Conservation (phyloP, 2,888 invertebrate species). For the Standfussiana lucernea region DNA sequence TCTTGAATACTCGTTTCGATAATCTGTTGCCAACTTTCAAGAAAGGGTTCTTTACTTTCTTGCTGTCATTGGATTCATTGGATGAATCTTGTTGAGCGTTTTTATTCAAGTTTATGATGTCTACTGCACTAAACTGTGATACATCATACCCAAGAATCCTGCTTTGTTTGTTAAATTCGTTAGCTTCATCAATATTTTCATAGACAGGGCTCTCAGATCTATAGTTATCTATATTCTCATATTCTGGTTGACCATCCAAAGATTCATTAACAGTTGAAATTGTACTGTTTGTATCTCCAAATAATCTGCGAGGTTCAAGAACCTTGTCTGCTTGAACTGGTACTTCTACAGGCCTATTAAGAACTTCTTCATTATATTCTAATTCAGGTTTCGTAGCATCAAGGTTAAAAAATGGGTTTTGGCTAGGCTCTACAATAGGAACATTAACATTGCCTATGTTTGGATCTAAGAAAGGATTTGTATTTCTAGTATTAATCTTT, state of each 20-base stretch:
- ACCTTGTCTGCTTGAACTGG: slow-evolving; percentile 64
- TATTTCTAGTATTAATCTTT: slow-evolving; percentile 78
- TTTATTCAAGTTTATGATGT: slow-evolving; percentile 87
- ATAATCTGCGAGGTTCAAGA: slow-evolving; percentile 83
- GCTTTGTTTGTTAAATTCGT: slow-evolving; percentile 86
- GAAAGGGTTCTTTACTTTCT: slow-evolving; percentile 81
- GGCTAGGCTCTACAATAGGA: slow-evolving; percentile 48
- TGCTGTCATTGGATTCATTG: slow-evolving; percentile 83
- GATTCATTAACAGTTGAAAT: slow-evolving; percentile 87
- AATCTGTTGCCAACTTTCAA: slow-evolving; percentile 85
- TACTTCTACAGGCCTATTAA: slow-evolving; percentile 68
- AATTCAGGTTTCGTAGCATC: slow-evolving; percentile 73
- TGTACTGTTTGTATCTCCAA: slow-evolving; percentile 86
- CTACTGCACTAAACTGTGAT: slow-evolving; percentile 84
- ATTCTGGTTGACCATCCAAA: slow-evolving; percentile 78
- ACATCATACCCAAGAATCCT: slow-evolving; percentile 88
- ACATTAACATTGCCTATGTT: slow-evolving; percentile 72
- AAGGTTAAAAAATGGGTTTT: slow-evolving; percentile 82
- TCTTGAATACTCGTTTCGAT: slow-evolving; percentile 87
- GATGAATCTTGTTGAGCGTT: slow-evolving; percentile 75
- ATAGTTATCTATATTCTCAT: slow-evolving; percentile 85
- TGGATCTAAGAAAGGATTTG: slow-evolving; percentile 87
- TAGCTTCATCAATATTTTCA: slow-evolving; percentile 81
- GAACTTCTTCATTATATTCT: slow-evolving; percentile 79
- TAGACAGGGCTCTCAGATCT: slow-evolving; percentile 85